Evolutionary conservation across 2,797 vertebrate species (phyloP), one percentile per base, ranked within the genome.

Genomic region (Catharus ustulatus): DNA sequence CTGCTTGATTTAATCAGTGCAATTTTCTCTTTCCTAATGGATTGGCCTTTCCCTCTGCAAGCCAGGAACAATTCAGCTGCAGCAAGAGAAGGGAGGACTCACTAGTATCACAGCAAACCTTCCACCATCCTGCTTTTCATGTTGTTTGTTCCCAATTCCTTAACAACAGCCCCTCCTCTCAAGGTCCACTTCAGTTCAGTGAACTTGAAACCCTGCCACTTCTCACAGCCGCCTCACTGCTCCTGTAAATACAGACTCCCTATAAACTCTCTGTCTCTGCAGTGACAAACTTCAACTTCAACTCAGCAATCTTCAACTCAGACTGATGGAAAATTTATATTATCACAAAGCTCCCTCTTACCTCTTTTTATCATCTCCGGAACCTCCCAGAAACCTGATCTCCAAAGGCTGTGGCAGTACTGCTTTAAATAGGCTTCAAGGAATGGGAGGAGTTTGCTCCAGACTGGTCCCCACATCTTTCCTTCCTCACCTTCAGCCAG

Each of bases 11-110:
- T 74, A 92, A 92, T 89, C 82, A 76, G 24, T 1, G 2, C 42
- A 59, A 82, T 95, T 95, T 90, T 93, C 46, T 85, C 32, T 67
- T 91, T 84, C 62, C 62, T 88, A 91, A 93, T 84, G 69, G 82
- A 88, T 79, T 87, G 23, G 23, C 62, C 34, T 89, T 87, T 85
- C 51, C 58, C 32, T 86, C 72, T 32, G 43, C 16, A 17, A 91
- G 73, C 55, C 68, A 75, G 69, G 62, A 91, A 87, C 10, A 27
- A 22, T 68, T 92, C 73, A 89, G 55, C 76, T 81, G 79, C 80
- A 87, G 57, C 1, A 4, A 79, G 63, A 94, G 40, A 36, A 45
- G 43, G 5, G n/a, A 93, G 40, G n/a, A 51, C 45, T 92, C 21
- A 9, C 61, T 29, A 43, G 29, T 58, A 61, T 45, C 73, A 55